phyloP scores from a whole-genome alignment of 2,888 invertebrate genomes.

The Rhagophthalmus giganteus region DNA sequence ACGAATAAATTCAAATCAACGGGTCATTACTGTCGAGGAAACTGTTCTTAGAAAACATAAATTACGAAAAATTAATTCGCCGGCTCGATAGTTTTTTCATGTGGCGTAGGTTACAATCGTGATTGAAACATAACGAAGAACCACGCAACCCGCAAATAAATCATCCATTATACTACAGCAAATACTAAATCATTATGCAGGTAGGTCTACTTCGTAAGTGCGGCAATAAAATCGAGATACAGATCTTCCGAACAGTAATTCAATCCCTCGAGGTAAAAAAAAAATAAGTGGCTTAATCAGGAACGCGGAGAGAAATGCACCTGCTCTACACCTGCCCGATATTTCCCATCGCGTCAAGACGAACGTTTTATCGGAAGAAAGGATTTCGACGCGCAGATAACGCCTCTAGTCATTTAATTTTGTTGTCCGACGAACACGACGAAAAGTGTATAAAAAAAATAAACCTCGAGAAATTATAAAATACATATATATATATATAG shows the following conservation, averaged over 20 bases:
- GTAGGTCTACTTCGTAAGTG: slow-evolving; percentile 26
- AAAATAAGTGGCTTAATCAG: slow-evolving; percentile 38
- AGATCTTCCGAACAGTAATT: slow-evolving; percentile 32
- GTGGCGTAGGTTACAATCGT: neutral
- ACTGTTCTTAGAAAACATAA: too few species aligned
- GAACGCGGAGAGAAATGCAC: slow-evolving; percentile 31
- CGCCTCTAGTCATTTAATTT: too few species aligned
- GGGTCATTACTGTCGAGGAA: too few species aligned
- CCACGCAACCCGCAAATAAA: neutral
- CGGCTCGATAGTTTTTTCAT: too few species aligned
- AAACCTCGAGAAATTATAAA: too few species aligned
- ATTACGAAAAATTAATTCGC: too few species aligned
- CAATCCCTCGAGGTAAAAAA: slow-evolving; percentile 28
- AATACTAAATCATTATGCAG: slow-evolving; percentile 14
- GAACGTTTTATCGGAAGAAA: neutral
- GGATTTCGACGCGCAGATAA: neutral
- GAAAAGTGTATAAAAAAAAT: too few species aligned
- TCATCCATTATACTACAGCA: slow-evolving; percentile 6
- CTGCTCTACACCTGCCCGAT: slow-evolving; percentile 32
- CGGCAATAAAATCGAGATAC: slow-evolving; percentile 34
- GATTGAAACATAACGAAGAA: neutral
- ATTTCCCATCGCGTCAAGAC: slow-evolving; percentile 10
- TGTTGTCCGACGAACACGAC: too few species aligned
- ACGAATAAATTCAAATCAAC: too few species aligned
- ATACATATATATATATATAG: too few species aligned